Base-by-base conservation (phyloP, 2,888 invertebrate species). In the Lasioglossum malachurum region DNA sequence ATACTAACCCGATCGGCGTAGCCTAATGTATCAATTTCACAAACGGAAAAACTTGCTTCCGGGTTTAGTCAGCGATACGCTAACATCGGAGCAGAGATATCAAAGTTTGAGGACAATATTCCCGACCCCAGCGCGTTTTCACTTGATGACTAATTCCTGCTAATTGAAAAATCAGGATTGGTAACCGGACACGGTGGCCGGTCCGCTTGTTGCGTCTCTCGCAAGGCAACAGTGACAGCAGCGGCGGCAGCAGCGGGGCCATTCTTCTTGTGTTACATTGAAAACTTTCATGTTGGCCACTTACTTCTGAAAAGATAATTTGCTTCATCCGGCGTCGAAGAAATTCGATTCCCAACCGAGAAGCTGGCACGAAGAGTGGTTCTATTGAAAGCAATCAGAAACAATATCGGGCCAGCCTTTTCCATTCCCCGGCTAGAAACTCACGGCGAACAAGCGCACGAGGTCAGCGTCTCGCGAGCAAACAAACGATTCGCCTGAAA, bases 351-450 rank as follows among this genome's bases (percentile, higher is more conserved):
- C 74, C 31, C 35, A 53, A 49, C 35, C 23, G 49, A 35, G 46
- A 86, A 53, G 69, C 53, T 53, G 44, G 57, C 72, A 80, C 67
- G 67, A 35, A 69, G 80, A 84, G 77, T 35, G 53, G 73, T 83
- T 64, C 73, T 57, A 83, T 73, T 75, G 67, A 84, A 83, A 41
- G 71, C 71, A 71, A 71, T 71, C 71, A 41, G 41, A 71, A 71
- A 71, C 80, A 80, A 80, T 80, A 80, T 85, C 83, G 67, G 71
- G 86, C 83, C 73, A 82, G 84, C 80, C 38, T 75, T 57, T 60
- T 75, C 57, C 73, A 74, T 74, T 74, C 46, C 73, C 46, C 73
- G 79, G 75, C 60, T 69, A 78, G 78, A 80, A 82, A 81, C 88
- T 86, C 81, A 16, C 86, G 76, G 79, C 77, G 44, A 31, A 46